Evolutionary conservation across 2,888 invertebrate species (phyloP).

Genomic region (Hypomecis atomaria): DNA sequence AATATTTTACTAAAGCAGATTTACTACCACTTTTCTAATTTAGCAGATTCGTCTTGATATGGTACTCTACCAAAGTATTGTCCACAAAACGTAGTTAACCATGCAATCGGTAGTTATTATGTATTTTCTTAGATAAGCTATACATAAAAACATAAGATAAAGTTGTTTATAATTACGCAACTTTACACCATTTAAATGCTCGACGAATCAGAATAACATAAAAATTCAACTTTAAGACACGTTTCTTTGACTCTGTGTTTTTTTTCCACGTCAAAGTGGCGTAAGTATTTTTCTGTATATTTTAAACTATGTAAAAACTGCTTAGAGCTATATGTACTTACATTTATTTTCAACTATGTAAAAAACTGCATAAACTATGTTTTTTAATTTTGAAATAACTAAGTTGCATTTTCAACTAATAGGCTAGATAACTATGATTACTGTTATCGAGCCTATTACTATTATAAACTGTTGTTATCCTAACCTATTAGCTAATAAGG

Average conservation of each 20-base stretch:
- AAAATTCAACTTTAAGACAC: conserved; percentile 25
- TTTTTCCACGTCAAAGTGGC: conserved; percentile 33
- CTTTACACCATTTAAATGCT: conserved; percentile 4
- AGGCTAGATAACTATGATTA: too few relatives aligned
- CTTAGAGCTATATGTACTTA: too few relatives aligned
- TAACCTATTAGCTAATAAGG: not conserved
- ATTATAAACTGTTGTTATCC: too few relatives aligned
- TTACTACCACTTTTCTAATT: not conserved
- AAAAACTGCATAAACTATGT: too few relatives aligned
- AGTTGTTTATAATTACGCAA: conserved; percentile 42
- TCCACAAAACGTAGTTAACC: not conserved
- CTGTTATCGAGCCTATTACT: too few relatives aligned
- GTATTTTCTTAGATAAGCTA: too few relatives aligned
- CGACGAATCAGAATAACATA: conserved; percentile 29
- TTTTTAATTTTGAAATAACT: too few relatives aligned
- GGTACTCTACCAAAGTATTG: not conserved
- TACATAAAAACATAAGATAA: conserved; percentile 36
- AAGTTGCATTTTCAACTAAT: too few relatives aligned
- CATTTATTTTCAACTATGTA: too few relatives aligned
- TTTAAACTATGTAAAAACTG: not conserved
- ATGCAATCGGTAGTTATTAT: not conserved
- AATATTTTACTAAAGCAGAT: too few relatives aligned
- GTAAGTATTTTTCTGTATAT: conserved; percentile 23
- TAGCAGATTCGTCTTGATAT: not conserved
- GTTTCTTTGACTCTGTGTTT: conserved; percentile 22